Percentiles rank a stretch among this genome's conserved stretches.
Conservation (phyloP, 2,888 invertebrate species). For the Unio delphinus region DNA sequence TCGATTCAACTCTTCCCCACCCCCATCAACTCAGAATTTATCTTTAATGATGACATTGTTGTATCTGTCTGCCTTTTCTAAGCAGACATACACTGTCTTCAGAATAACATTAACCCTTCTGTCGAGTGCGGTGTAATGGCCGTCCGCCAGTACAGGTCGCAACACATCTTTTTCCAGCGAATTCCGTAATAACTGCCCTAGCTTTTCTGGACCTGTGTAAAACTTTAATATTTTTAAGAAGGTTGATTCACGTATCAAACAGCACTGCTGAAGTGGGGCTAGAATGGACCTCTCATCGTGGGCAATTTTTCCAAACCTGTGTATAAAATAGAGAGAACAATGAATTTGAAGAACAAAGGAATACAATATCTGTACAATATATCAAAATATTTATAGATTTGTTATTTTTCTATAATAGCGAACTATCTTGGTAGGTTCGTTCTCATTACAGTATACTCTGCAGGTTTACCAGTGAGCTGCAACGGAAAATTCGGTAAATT, state of each 20-base stretch:
- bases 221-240: constrained; percentile 24
- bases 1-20: too few relatives aligned
- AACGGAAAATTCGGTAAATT: too few relatives aligned
- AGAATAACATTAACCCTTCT: constrained; percentile 24
- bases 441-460: too few relatives aligned
- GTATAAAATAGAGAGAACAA: constrained; percentile 2
- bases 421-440: too few relatives aligned
- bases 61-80: constrained; percentile 10
- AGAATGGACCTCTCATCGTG: constrained; percentile 31
- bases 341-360: neutral
- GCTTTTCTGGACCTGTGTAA: constrained; percentile 28
- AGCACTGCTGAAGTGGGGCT: constrained; percentile 29
- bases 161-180: constrained; percentile 23
- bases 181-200: constrained; percentile 17
- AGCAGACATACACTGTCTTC: constrained; percentile 21
- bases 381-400: neutral
- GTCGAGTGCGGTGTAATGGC: constrained; percentile 20
- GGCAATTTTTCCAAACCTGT: constrained; percentile 28
- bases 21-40: neutral
- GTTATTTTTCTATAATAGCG: neutral
- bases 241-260: constrained; percentile 23
- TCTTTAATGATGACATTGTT: constrained; percentile 19
- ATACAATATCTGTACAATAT: neutral
- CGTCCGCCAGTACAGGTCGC: constrained; percentile 22
- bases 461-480: too few relatives aligned